Evolutionary conservation across 2,888 invertebrate species (phyloP).

Genomic region (Oscheius sp.): DNA sequence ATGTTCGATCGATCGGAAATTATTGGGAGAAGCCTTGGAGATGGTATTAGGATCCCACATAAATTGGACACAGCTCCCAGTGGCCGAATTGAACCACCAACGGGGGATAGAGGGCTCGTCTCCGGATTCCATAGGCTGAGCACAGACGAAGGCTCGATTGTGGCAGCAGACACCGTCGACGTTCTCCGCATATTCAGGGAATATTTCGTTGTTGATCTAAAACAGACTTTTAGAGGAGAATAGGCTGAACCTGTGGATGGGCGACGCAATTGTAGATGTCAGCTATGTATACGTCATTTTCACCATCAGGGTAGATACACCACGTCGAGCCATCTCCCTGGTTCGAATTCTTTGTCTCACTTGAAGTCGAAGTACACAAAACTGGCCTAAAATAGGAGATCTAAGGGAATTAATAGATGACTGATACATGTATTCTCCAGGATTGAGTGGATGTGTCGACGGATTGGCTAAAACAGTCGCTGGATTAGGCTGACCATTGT

Average conservation of each 20-base stretch:
- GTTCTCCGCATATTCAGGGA: conserved; percentile 66
- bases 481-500: conserved; percentile 64
- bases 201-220: conserved; percentile 62
- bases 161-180: conserved; percentile 71
- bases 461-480: conserved; percentile 70
- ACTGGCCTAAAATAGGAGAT: conserved; percentile 60
- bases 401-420: background rate
- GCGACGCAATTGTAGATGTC: conserved; percentile 69
- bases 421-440: conserved; percentile 64
- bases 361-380: conserved; percentile 63
- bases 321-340: conserved; percentile 68
- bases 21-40: conserved; percentile 66
- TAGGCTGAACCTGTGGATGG: conserved; percentile 61
- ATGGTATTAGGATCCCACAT: conserved; percentile 69
- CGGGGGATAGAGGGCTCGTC: conserved; percentile 68
- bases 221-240: background rate
- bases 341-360: conserved; percentile 62
- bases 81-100: conserved; percentile 71
- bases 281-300: conserved; percentile 65
- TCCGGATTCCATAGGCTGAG: conserved; percentile 68
- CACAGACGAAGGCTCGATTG: conserved; percentile 67
- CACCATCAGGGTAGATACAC: conserved; percentile 71
- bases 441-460: conserved; percentile 62
- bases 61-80: conserved; percentile 69
- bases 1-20: conserved; percentile 68